These are phyloP conservation scores for Cryptocheilus praepositus DNA, from an alignment of 2,888 invertebrate genomes.

Conservation along the genomic window DNA sequence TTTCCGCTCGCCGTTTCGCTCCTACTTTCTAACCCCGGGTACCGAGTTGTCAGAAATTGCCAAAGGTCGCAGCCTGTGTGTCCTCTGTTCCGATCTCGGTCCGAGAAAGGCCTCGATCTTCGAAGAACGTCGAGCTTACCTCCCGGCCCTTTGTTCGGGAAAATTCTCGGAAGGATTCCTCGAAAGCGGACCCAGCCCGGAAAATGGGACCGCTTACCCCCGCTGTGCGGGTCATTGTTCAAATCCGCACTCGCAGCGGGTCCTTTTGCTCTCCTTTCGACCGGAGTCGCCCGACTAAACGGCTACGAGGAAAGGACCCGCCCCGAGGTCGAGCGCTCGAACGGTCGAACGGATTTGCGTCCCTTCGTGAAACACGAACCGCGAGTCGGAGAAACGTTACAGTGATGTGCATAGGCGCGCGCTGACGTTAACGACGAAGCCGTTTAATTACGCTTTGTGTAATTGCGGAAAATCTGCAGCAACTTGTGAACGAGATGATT, in stretches of 20 bases:
- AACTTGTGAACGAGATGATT: no score
- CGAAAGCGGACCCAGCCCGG: constrained; percentile 40
- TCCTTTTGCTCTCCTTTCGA: constrained; percentile 21
- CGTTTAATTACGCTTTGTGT: no score
- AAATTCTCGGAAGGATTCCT: constrained; percentile 71
- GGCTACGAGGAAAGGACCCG: constrained; percentile 14
- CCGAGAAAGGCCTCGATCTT: constrained; percentile 36
- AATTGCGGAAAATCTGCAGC: no score
- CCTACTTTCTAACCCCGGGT: neutral
- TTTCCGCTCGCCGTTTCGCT: constrained; percentile 5
- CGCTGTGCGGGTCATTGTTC: constrained; percentile 61
- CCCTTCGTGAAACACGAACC: neutral
- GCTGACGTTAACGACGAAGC: no score
- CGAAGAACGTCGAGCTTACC: constrained; percentile 25
- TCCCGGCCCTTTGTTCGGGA: constrained; percentile 43
- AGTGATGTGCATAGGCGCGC: no score
- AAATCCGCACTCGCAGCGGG: constrained; percentile 52
- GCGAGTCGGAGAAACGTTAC: no score
- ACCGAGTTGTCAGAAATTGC: neutral
- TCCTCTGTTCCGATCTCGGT: constrained; percentile 17
- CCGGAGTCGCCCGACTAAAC: constrained; percentile 24
- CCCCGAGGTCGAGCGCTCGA: neutral
- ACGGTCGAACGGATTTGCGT: constrained; percentile 29
- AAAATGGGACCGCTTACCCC: constrained; percentile 45
- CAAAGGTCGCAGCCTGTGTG: no score